Evolutionary conservation across 2,797 vertebrate genomes (phyloP).

Genomic region (Scolopax rusticola): DNA sequence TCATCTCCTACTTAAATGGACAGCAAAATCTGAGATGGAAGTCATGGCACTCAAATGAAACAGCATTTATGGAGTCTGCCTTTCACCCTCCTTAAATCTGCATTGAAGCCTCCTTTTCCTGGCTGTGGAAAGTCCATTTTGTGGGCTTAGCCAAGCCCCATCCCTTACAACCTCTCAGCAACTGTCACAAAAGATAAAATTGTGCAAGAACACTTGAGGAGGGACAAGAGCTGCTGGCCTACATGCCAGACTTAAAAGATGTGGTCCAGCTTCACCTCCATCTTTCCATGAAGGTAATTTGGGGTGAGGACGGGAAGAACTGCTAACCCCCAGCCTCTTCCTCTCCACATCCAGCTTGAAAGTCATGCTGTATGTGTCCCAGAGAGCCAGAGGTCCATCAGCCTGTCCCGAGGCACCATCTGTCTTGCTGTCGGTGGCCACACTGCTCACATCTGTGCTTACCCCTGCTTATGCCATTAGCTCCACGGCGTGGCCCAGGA

Average conservation of each 20-base stretch:
- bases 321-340: neutral
- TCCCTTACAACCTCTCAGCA: neutral
- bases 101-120: neutral
- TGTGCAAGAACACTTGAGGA: neutral
- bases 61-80: fast-evolving
- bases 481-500: neutral
- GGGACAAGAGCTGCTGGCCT: neutral
- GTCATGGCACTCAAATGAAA: neutral
- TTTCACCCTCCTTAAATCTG: neutral
- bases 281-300: neutral
- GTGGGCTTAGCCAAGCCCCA: neutral
- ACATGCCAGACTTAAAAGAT: neutral
- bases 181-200: neutral
- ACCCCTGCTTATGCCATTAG: neutral
- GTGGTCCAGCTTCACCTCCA: neutral
- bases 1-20: neutral
- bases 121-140: neutral
- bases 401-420: neutral
- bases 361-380: neutral
- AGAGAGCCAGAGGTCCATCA: neutral
- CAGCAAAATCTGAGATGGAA: neutral
- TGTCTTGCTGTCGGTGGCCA: neutral
- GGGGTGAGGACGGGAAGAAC: neutral
- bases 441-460: neutral
- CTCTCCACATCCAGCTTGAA: neutral